These are phyloP conservation scores for Styela plicata DNA, from an alignment of 23 tunicate genomes.

Conservation along the genomic window DNA sequence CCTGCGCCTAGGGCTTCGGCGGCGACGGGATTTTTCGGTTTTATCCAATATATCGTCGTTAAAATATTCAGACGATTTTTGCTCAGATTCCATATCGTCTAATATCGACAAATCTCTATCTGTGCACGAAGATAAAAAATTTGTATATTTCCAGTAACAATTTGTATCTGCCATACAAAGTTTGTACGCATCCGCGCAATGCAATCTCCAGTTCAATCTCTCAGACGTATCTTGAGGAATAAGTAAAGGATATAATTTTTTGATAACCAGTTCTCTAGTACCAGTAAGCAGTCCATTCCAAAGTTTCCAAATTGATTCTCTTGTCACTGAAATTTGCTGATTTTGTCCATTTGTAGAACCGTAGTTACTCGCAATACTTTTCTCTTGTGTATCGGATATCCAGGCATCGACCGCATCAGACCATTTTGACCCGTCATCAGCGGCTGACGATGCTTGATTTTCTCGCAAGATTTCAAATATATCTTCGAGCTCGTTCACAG, in stretches of 20 bases:
- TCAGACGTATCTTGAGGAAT: not conserved
- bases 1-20: not conserved
- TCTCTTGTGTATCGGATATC: not conserved
- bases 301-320: constrained; percentile 32
- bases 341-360: not conserved
- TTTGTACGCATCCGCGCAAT: constrained; percentile 57
- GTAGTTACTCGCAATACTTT: not conserved
- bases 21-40: not conserved
- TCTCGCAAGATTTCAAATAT: constrained; percentile 12
- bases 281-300: constrained; percentile 52
- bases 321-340: constrained; percentile 2
- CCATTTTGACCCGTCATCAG: not conserved
- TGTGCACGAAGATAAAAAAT: constrained; percentile 50
- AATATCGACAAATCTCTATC: constrained; percentile 2
- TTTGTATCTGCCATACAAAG: constrained; percentile 64
- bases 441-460: not conserved
- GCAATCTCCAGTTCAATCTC: constrained; percentile 26
- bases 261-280: constrained; percentile 35
- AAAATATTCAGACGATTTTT: not conserved
- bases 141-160: constrained; percentile 55
- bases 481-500: not conserved
- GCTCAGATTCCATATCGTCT: not conserved
- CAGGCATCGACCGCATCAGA: constrained; percentile 1
- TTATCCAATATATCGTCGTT: not conserved
- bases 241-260: constrained; percentile 33